Evolutionary conservation across 2,888 invertebrate genomes (phyloP), one percentile per base, ranked within the genome.

Genomic region (Lycocerus yunnanus): DNA sequence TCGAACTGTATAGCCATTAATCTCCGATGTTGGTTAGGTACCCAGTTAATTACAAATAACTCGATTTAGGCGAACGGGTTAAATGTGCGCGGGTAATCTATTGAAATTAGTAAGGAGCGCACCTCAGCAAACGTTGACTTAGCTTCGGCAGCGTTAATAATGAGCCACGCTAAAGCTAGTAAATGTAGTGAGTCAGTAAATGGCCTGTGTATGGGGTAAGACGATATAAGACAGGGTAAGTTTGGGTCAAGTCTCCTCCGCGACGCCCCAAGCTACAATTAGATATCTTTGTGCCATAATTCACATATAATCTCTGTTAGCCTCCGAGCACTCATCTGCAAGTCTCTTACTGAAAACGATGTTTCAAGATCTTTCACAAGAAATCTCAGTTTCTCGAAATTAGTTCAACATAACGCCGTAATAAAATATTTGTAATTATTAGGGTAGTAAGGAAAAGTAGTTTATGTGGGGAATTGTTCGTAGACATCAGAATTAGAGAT

Each of bases 261-360:
- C 79, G 79, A 76, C 81, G 82, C 83, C 84, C 80, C 77, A 81
- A 85, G 83, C 87, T 86, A 87, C 88, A 88, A 88, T 88, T 88
- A 88, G 88, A 88, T 88, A 88, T 88, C 88, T 88, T 88, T 87
- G 86, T 85, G 86, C 87, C 86, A 88, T 88, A 88, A 88, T 91
- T 91, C 90, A 90, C 88, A 89, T 88, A 90, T 89, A 90, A 89
- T 88, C 89, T 90, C 87, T 85, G 86, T 85, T 85, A 85, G 85
- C 84, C 86, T 86, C 84, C 82, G 84, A 86, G 85, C 84, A 85
- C 86, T 85, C 85, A 85, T 85, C 84, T 85, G 85, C 85, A 84
- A 82, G 81, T 81, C 81, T 80, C 81, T 75, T 75, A 77, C 20
- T 63, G 61, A 18, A 63, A 63, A 63, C 20, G 61, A 63, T 63